These are phyloP conservation scores for Meloidogyne hapla DNA, from an alignment of 1,140 invertebrate species.

Conservation along the genomic window DNA sequence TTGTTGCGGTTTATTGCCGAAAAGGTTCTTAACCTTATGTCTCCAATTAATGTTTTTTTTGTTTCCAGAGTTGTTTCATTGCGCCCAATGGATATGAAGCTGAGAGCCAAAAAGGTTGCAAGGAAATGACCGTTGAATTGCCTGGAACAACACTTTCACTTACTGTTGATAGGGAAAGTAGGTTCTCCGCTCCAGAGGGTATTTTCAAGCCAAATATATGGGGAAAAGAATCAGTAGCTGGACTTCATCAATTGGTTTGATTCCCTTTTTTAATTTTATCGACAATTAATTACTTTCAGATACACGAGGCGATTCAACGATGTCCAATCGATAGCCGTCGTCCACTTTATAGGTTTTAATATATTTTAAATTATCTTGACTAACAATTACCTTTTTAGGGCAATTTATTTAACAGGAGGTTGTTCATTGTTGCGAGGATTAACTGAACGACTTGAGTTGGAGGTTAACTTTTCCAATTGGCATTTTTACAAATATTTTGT, in stretches of 20 bases:
- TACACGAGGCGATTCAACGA: conserved; percentile 68
- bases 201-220: conserved; percentile 71
- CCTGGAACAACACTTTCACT: conserved; percentile 10
- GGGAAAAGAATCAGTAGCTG: conserved; percentile 69
- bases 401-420: conserved; percentile 69
- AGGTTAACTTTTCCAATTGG: conserved; percentile 67
- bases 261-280: neutral
- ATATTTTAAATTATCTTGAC: neutral
- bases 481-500: neutral
- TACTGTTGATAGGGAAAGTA: conserved; percentile 42
- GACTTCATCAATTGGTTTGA: conserved; percentile 69
- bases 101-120: conserved; percentile 62
- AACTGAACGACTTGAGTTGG: conserved; percentile 69
- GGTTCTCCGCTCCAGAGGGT: conserved; percentile 67
- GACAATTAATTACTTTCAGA: neutral
- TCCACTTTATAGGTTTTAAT: conserved; percentile 49
- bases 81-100: conserved; percentile 66
- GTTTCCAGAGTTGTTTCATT: conserved; percentile 67
- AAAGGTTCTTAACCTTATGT: conserved; percentile 61
- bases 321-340: conserved; percentile 58
- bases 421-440: conserved; percentile 71
- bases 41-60: conserved; percentile 27
- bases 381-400: conserved; percentile 56
- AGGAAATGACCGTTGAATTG: conserved; percentile 17
- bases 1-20: conserved; percentile 66